Evolutionary conservation across 2,797 vertebrate genomes (phyloP), one percentile per base, ranked within the genome.

Genomic region (Percopsis omiscomaycus): DNA sequence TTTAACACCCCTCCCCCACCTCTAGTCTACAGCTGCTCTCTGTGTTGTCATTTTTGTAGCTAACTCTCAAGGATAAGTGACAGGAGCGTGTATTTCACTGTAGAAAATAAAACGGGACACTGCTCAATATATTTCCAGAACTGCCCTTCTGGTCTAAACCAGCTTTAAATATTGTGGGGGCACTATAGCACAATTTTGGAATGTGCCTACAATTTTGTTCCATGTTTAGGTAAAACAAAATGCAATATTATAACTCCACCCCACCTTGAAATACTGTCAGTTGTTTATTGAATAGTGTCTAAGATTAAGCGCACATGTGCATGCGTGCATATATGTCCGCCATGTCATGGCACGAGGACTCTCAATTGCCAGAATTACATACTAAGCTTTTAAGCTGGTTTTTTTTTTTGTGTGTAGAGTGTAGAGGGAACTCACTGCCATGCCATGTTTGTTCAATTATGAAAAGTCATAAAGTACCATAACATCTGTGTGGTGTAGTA

Each of bases 41-140:
- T 4, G 61, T 50, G 72, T 73, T 70, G 75, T 80, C 74, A 63
- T 75, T 80, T 78, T 77, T 45, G 71, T 71, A 72, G 59, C 71
- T 65, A 66, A 69, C 78, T 79, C 50, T 22, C 2, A 1, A 15
- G 2, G 3, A 6, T 16, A 48, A 28, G 44, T 64, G 27, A 56
- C 42, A 37, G 32, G 32, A 37, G 32, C 9, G 5, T 37, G 32
- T 37, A 37, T 37, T 8, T 5, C 32, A 37, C 3, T 37, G 32
- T 37, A 37, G 8, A 37, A 37, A 32, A 32, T 32, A 32, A 32
- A 32, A 32, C 1, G 9, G 9, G 32, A 8, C 32, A 2, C 32
- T 37, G 5, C 32, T 37, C 22, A 22, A 22, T 22, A 22, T 22
- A 22, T 22, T 51, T 45, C 27, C 10, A 71, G 66, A 68, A 64